phyloP scores from a whole-genome alignment of 2,888 invertebrate species.

The Andricus curvator region DNA sequence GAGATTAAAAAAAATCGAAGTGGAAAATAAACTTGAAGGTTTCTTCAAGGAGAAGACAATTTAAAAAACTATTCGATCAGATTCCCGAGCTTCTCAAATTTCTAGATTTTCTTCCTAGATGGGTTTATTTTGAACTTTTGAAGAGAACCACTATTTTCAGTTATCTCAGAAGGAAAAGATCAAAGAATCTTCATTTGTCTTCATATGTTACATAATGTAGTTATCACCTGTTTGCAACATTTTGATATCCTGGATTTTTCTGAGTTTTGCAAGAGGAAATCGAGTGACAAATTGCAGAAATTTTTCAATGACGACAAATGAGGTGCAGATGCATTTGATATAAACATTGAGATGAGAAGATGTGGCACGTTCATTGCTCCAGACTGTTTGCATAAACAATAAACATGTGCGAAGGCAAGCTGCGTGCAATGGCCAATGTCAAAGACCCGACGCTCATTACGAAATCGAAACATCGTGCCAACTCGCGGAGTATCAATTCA shows the following conservation, averaged over 20 bases:
- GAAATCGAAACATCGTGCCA: slow-evolving; percentile 23
- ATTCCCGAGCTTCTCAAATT: not conserved
- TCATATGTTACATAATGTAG: no score
- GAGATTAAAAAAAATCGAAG: not conserved
- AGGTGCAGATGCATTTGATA: not conserved
- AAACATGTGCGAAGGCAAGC: slow-evolving; percentile 22
- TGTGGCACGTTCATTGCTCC: slow-evolving; percentile 18
- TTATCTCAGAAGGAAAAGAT: not conserved
- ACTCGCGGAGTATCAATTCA: slow-evolving; percentile 16
- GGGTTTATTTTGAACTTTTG: not conserved
- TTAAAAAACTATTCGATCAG: not conserved
- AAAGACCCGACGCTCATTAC: slow-evolving; percentile 28
- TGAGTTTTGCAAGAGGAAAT: not conserved
- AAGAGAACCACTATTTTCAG: not conserved
- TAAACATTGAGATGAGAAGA: not conserved
- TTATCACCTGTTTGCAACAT: no score
- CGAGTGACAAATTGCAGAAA: not conserved
- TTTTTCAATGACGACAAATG: not conserved
- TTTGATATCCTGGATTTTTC: no score
- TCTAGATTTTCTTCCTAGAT: not conserved
- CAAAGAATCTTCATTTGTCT: no score
- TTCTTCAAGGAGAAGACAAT: not conserved
- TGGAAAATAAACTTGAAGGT: not conserved
- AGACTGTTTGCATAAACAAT: slow-evolving; percentile 32
- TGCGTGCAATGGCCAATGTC: slow-evolving; percentile 27